Conservation (phyloP, 1,140 invertebrate species). For the Proales similis region DNA sequence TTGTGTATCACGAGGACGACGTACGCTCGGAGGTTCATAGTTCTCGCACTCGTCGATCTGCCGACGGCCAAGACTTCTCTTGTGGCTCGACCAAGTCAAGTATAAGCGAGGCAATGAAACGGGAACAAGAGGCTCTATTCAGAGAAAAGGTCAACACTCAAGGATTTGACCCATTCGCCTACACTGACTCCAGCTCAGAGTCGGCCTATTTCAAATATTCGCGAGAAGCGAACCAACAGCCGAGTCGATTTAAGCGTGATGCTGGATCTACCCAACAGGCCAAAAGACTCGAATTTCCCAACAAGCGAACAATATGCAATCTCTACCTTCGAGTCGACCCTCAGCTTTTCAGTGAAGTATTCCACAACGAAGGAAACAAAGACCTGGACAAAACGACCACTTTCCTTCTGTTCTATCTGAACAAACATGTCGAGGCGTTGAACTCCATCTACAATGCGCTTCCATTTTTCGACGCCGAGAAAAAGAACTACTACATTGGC, state of each 20-base stretch:
- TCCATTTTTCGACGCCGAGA: conserved; percentile 29
- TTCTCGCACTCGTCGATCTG: not conserved
- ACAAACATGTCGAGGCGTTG: conserved; percentile 35
- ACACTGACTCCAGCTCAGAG: not conserved
- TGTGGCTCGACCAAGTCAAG: conserved; percentile 9
- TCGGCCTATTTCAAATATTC: conserved; percentile 17
- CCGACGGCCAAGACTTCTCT: not conserved
- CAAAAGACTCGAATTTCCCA: conserved; percentile 10
- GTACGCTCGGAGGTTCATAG: not conserved
- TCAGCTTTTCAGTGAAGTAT: conserved; percentile 13
- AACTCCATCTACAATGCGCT: conserved; percentile 27
- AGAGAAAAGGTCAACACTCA: no score
- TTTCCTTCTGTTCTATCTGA: conserved; percentile 27
- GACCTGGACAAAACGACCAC: conserved; percentile 33
- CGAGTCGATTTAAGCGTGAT: conserved; percentile 10
- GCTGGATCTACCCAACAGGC: not conserved
- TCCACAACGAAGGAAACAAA: conserved; percentile 37
- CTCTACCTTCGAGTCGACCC: conserved; percentile 34
- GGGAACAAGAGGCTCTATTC: conserved; percentile 24
- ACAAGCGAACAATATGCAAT: conserved; percentile 19
- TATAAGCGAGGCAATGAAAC: conserved; percentile 27
- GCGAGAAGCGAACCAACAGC: conserved; percentile 23
- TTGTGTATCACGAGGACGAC: conserved; percentile 27
- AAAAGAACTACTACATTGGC: conserved; percentile 29
- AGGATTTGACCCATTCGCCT: conserved; percentile 7